Evolutionary conservation across 2,888 invertebrate genomes (phyloP), one percentile per base, ranked within the genome.

Genomic region (Gerris lacustris): DNA sequence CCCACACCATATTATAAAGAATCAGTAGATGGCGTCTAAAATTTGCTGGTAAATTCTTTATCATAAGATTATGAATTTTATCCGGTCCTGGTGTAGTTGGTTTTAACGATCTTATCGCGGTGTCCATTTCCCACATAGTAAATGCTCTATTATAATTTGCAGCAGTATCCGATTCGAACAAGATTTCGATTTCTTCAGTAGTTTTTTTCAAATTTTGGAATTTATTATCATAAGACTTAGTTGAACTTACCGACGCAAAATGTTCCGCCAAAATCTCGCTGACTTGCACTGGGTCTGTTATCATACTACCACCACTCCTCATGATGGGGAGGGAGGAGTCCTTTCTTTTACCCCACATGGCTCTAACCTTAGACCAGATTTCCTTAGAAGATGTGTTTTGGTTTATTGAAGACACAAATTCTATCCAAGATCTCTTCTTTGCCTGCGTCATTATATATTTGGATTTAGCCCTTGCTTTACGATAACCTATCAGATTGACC

Each of bases 191-290:
- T 15, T 55, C 55, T 1, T 55, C 55, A 15, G 55, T 15, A 55
- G 55, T 15, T 55, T 55, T n/a, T 15, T 55, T 55, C 15, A 55
- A 55, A 11, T 55, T 55, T 55, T 55, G 9, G 55, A 15, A 55
- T 11, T 55, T 5, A 11, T n/a, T n/a, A n/a, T n/a, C n/a, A n/a
- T n/a, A n/a, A n/a, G n/a, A n/a, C n/a, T n/a, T n/a, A n/a, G n/a
- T n/a, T n/a, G n/a, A n/a, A n/a, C n/a, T n/a, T 55, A 11, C 55
- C 55, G 66, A 9, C 7, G 66, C 17, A 66, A 66, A 66, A 66
- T 66, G 66, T 17, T 66, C 15, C 9, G 31, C 66, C 9, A 66
- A 17, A 18, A 66, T 9, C 9, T 66, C 31, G 11, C 15, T n/a
- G 17, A 66, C 18, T 18, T 17, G 17, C 17, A n/a, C 17, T 66